Conservation (phyloP, 2,888 invertebrate genomes). For the Drosophila monieri region DNA sequence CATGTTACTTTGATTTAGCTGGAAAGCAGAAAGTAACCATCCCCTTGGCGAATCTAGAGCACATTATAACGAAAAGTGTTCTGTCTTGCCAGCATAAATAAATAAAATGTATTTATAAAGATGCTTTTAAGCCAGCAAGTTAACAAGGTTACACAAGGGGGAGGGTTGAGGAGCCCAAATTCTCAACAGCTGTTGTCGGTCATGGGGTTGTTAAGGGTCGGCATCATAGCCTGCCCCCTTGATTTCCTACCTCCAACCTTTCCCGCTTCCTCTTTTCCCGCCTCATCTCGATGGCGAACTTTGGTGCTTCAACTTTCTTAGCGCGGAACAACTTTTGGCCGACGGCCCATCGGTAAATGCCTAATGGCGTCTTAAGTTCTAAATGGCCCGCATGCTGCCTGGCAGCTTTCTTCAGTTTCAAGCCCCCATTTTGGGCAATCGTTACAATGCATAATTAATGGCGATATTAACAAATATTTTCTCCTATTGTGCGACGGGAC, state of each 20-base stretch:
- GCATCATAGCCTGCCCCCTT: slow-evolving; percentile 15
- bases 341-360: slow-evolving; percentile 66
- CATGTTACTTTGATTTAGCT: slow-evolving; percentile 76
- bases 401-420: slow-evolving; percentile 12
- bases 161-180: slow-evolving; percentile 47
- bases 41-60: slow-evolving; percentile 47
- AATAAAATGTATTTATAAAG: slow-evolving; percentile 79
- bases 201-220: slow-evolving; percentile 72
- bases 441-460: slow-evolving; percentile 54
- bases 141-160: slow-evolving; percentile 69
- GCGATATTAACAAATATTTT: slow-evolving; percentile 45
- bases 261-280: slow-evolving; percentile 16
- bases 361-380: slow-evolving; percentile 40
- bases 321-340: slow-evolving; percentile 46
- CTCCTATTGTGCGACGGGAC: no score
- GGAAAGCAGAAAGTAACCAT: slow-evolving; percentile 43
- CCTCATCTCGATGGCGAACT: slow-evolving; percentile 16
- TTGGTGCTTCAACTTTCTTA: slow-evolving; percentile 45
- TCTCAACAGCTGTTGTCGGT: slow-evolving; percentile 77
- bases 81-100: slow-evolving; percentile 77
- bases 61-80: slow-evolving; percentile 74
- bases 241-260: slow-evolving; percentile 2
- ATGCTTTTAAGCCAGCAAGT: slow-evolving; percentile 78
- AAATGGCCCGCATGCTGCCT: slow-evolving; percentile 16
- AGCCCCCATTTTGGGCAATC: slow-evolving; percentile 45